Conservation (phyloP, 2,797 vertebrate species). For the Lates japonicus region DNA sequence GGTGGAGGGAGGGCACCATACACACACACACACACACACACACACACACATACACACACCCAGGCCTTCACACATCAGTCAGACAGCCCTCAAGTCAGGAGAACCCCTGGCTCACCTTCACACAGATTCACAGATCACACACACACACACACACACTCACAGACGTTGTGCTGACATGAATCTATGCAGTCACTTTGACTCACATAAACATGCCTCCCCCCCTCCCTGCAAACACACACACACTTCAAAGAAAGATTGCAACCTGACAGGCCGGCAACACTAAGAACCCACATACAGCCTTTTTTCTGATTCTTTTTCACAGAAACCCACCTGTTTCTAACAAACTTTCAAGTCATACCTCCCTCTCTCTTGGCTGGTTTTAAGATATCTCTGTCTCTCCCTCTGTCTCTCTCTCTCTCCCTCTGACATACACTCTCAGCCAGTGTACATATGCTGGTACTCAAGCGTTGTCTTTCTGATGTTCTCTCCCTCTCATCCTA, state of each 20-base stretch:
- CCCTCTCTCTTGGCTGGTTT: slow-evolving; percentile 31
- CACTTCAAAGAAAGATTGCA: slow-evolving; percentile 81
- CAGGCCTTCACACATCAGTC: slow-evolving; percentile 79
- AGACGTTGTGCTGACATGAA: slow-evolving; percentile 79
- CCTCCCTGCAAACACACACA: slow-evolving; percentile 67
- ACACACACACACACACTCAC: slow-evolving; percentile 48
- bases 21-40: slow-evolving; percentile 56
- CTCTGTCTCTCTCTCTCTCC: slow-evolving; percentile 16
- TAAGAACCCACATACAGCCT: slow-evolving; percentile 75
- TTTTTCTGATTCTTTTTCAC: slow-evolving; percentile 59
- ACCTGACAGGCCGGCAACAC: slow-evolving; percentile 73
- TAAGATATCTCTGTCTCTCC: slow-evolving; percentile 34
- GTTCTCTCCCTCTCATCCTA: slow-evolving; percentile 61
- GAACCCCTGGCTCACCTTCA: slow-evolving; percentile 89
- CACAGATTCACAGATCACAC: slow-evolving; percentile 83
- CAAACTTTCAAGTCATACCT: slow-evolving; percentile 67
- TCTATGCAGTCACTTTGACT: slow-evolving; percentile 80
- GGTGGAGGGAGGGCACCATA: slow-evolving; percentile 48
- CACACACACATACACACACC: slow-evolving; percentile 53
- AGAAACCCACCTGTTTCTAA: slow-evolving; percentile 75
- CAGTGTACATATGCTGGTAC: slow-evolving; percentile 77
- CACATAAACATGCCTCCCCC: slow-evolving; percentile 79
- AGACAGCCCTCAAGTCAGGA: slow-evolving; percentile 86
- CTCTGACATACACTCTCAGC: slow-evolving; percentile 43
- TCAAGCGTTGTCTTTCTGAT: slow-evolving; percentile 69